Conservation (phyloP, 2,888 invertebrate species). For the Pogonocherus hispidulus region DNA sequence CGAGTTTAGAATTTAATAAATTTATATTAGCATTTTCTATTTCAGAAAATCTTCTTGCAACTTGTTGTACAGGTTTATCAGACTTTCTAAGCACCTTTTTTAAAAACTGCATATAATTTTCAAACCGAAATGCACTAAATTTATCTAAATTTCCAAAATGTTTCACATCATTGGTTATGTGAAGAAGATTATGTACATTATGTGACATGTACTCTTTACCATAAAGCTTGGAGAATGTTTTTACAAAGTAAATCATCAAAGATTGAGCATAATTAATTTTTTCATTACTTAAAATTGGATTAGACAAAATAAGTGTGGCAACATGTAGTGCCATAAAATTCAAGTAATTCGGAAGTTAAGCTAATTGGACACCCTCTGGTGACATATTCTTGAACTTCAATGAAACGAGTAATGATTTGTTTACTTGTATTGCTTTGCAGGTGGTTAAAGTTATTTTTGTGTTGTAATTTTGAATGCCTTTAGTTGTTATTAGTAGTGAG, state of each 20-base stretch:
- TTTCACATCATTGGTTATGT: slow-evolving; percentile 8
- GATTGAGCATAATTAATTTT: background rate
- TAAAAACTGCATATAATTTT: background rate
- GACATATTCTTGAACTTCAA: background rate
- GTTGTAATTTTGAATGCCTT: background rate
- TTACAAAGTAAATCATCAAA: background rate
- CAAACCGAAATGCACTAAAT: slow-evolving; percentile 16
- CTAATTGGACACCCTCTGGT: background rate
- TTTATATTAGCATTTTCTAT: background rate
- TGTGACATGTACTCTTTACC: background rate
- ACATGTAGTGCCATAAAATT: background rate
- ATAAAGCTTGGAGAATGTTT: background rate
- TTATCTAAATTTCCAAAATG: slow-evolving; percentile 17
- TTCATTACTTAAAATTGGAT: background rate
- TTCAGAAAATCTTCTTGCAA: background rate
- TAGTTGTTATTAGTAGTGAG: background rate
- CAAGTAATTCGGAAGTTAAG: background rate
- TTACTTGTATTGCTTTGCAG: background rate
- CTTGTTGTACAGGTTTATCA: background rate
- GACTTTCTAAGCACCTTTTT: background rate
- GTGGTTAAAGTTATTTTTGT: background rate
- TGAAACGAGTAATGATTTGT: background rate
- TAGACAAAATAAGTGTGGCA: background rate
- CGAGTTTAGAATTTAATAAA: background rate
- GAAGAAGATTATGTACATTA: slow-evolving; percentile 1